Base-by-base conservation (phyloP, 1,140 invertebrate species). In the Formica selysi region DNA sequence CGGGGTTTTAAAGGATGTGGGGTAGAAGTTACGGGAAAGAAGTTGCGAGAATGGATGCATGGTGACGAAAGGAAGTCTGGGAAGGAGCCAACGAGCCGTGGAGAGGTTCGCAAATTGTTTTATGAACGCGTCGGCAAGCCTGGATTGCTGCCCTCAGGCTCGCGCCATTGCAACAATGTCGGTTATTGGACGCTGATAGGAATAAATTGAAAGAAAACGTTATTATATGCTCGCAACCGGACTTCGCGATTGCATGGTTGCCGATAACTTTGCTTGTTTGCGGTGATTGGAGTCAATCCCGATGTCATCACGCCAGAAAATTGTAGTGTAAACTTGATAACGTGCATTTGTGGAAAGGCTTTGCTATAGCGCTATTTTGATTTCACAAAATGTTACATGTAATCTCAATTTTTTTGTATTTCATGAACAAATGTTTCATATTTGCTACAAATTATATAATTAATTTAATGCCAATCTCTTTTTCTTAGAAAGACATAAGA, bases 41-140 rank as follows among this genome's bases (percentile, higher is more conserved):
- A 59, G 22, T 61, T 80, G 76, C 44, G 41, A 68, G 68, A 86
- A 59, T 67, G 22, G 62, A 80, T 67, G 74, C 51, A 79, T n/a
- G 44, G 4, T n/a, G 68, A 57, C 6, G 41, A 29, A 74, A 83
- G 68, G 76, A 83, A 73, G 57, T 83, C 79, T 44, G 41, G 29
- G 64, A 59, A 67, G 41, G 61, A 87, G 38, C 51, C 78, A 78
- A 86, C 81, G 78, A 89, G 92, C 84, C 86, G 73, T 86, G 64
- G 88, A 91, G 87, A 92, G 91, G 85, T 86, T 87, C 64, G 85
- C 76, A 92, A 94, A 93, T 92, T 92, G 85, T 87, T 93, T 94
- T 93, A 93, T 91, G 89, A 92, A 92, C 88, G 85, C 84, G 67
- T 70, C 86, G 86, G 86, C 78, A 91, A 87, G 61, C 80, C 26